These are phyloP conservation scores for Ridgeia piscesae DNA, from an alignment of 1,140 invertebrate genomes.

Conservation along the genomic window DNA sequence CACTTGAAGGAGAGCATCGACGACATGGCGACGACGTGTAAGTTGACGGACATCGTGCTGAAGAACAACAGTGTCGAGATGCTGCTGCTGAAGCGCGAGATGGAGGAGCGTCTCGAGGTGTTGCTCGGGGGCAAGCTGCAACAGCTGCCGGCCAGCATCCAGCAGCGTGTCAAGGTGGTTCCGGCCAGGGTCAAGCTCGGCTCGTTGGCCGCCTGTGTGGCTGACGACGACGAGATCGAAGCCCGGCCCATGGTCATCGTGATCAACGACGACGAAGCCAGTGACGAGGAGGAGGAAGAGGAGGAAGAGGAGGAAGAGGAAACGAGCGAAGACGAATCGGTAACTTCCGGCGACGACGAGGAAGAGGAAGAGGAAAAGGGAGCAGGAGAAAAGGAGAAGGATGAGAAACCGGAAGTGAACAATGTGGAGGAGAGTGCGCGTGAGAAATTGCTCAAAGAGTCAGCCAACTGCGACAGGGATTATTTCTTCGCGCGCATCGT, in stretches of 20 bases:
- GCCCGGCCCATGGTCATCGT: neutral
- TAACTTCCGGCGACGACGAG: conserved; percentile 1
- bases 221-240: conserved; percentile 31
- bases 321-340: neutral
- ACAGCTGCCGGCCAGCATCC: conserved; percentile 16
- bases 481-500: neutral
- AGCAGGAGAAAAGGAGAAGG: neutral
- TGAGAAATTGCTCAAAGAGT: neutral
- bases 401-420: conserved; percentile 1
- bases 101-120: conserved; percentile 47
- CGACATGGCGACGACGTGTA: conserved; percentile 50
- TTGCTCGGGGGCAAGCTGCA: conserved; percentile 1
- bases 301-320: too few species aligned
- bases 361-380: neutral
- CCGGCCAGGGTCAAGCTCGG: conserved; percentile 52
- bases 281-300: neutral
- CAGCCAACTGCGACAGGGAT: conserved; percentile 4
- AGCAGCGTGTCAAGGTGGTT: conserved; percentile 46
- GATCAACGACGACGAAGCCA: neutral
- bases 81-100: conserved; percentile 53
- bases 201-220: conserved; percentile 32
- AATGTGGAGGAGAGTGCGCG: neutral
- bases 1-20: conserved; percentile 51
- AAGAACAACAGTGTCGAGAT: conserved; percentile 55
- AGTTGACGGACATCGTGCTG: conserved; percentile 54